Evolutionary conservation across 2,888 invertebrate genomes (phyloP).

Genomic region (Zelleria hepariella): DNA sequence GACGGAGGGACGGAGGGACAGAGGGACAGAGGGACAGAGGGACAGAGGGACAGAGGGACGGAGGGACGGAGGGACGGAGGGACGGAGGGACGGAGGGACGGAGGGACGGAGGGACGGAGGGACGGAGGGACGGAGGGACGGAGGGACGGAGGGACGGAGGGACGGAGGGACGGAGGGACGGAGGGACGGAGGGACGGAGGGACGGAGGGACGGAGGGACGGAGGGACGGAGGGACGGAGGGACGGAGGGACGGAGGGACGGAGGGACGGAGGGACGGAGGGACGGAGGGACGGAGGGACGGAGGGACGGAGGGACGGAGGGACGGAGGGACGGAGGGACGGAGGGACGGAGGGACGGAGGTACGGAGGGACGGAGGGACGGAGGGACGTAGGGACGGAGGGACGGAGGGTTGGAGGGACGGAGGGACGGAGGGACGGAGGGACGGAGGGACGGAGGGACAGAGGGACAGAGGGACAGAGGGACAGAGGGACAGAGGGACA

Average conservation of each 20-base stretch:
- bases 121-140: background rate
- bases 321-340: background rate
- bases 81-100: background rate
- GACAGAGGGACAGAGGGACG: background rate
- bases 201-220: conserved; percentile 4
- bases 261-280: conserved; percentile 67
- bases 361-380: background rate
- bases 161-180: too few species aligned
- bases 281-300: conserved; percentile 63
- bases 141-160: background rate
- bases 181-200: background rate
- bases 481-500: background rate
- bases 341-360: background rate
- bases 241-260: conserved; percentile 4
- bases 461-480: background rate
- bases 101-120: background rate
- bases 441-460: background rate
- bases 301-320: background rate
- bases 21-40: background rate
- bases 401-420: background rate
- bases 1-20: background rate
- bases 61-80: background rate
- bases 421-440: background rate
- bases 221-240: conserved; percentile 4
- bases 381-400: background rate